Base-by-base conservation (phyloP, 2,113 vertebrate genomes). In the Odontesthes bonariensis region DNA sequence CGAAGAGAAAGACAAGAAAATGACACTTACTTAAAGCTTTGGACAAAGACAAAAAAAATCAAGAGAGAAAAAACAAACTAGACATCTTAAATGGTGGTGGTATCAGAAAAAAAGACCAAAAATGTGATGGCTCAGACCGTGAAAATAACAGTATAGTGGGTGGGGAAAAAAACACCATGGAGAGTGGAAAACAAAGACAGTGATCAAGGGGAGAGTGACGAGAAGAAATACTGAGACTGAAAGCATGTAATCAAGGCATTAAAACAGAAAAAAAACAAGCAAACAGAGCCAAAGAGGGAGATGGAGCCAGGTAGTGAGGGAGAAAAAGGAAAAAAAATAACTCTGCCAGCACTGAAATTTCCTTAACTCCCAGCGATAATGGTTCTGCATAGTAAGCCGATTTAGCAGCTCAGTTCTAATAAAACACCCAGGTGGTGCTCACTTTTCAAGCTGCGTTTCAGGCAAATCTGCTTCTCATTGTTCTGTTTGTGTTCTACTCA, bases 351-450 rank as follows among this genome's bases (percentile, higher is more conserved):
- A n/a, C 49, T 69, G 80, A 80, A 74, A 77, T 75, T 69, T 79
- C 74, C 72, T 82, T 51, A 80, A 81, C 76, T 79, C 81, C 71
- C 13, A 20, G 78, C 65, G 69, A 86, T 88, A 86, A 88, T 81
- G 75, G 81, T 77, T 63, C 53, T 47, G 81, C 69, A 85, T 88
- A 85, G 88, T 86, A 75, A 86, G 74, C 73, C 60, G 69, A 86
- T 84, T 81, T 83, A 69, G 81, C 69, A 71, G 86, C 82, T 86
- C 84, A 78, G 70, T 42, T 76, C 70, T 84, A 80, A 79, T 89
- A 87, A 88, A 88, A 85, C 69, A 83, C 73, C 81, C 84, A 87
- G 81, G 90, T 86, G 81, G 79, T 81, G 67, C 75, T 82, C 75
- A 70, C 79, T 83, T 85, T 69, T 73, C 81, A 82, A 4, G 32